These are phyloP conservation scores for Malurus alboscapulatus DNA, from an alignment of 2,113 vertebrate genomes.

Conservation along the genomic window DNA sequence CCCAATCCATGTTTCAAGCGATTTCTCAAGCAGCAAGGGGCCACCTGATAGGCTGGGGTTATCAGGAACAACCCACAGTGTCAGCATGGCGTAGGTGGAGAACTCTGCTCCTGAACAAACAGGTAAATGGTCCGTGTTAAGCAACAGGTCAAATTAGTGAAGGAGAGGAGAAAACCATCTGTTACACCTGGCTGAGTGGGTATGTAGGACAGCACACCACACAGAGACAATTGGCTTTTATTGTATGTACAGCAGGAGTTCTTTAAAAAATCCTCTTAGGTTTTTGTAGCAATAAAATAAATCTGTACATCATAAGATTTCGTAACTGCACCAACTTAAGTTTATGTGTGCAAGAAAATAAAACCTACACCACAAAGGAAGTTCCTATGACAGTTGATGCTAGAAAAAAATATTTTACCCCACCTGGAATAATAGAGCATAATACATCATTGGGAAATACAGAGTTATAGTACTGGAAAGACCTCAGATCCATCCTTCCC, in stretches of 20 bases:
- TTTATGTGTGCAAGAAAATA: background rate
- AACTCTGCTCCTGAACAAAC: background rate
- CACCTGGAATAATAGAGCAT: background rate
- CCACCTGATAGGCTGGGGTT: background rate
- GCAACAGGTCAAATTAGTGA: background rate
- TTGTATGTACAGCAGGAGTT: slow-evolving; percentile 42
- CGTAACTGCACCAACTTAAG: background rate
- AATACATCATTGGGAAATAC: background rate
- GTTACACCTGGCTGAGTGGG: background rate
- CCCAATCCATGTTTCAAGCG: background rate
- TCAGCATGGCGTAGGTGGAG: background rate
- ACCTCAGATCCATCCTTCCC: background rate
- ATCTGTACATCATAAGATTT: background rate
- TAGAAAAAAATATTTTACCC: background rate
- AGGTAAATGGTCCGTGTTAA: background rate
- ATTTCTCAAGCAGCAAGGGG: background rate
- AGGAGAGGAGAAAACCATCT: background rate
- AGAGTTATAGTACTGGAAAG: background rate
- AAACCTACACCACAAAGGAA: background rate
- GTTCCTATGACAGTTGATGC: background rate
- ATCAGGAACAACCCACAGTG: background rate
- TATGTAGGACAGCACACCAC: background rate
- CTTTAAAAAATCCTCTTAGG: slow-evolving; percentile 30
- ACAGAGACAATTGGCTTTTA: background rate
- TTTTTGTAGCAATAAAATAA: slow-evolving; percentile 1